phyloP scores from a whole-genome alignment of 2,113 vertebrate genomes.

The Onychostoma macrolepis region DNA sequence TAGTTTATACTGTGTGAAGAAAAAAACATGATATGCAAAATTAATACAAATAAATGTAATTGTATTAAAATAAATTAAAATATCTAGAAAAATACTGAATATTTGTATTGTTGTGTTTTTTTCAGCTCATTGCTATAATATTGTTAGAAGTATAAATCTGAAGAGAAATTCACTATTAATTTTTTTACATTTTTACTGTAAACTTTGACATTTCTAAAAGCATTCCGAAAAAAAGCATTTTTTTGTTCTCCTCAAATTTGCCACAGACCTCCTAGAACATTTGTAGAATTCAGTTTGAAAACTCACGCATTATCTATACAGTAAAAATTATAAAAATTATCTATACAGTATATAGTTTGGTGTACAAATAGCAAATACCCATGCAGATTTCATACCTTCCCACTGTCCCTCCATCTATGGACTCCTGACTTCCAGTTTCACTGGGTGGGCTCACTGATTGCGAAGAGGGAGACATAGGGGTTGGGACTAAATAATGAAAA shows the following conservation, averaged over 20 bases:
- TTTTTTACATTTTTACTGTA: neutral
- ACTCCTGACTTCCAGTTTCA: constrained; percentile 92
- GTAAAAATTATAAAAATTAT: neutral
- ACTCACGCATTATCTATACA: neutral
- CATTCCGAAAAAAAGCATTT: neutral
- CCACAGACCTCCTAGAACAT: neutral
- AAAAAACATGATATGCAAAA: neutral
- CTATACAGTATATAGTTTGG: neutral
- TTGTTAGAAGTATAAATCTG: neutral
- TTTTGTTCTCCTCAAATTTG: neutral
- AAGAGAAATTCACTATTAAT: neutral
- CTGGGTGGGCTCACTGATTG: constrained; percentile 92
- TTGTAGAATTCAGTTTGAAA: neutral
- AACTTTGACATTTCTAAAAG: neutral
- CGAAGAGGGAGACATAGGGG: constrained; percentile 90
- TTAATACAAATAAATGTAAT: neutral
- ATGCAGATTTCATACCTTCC: constrained; percentile 79
- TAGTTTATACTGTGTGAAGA: neutral
- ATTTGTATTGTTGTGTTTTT: neutral
- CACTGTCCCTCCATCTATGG: constrained; percentile 82
- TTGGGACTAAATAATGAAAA: constrained; percentile 96
- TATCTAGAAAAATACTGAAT: neutral
- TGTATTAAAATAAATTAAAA: neutral
- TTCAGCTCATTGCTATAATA: neutral
- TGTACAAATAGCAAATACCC: neutral